A percentile compares a stretch with the other conserved stretches of the same genome.
Evolutionary conservation across 1,140 invertebrate species (phyloP).

Genomic region (Euura lappo): DNA sequence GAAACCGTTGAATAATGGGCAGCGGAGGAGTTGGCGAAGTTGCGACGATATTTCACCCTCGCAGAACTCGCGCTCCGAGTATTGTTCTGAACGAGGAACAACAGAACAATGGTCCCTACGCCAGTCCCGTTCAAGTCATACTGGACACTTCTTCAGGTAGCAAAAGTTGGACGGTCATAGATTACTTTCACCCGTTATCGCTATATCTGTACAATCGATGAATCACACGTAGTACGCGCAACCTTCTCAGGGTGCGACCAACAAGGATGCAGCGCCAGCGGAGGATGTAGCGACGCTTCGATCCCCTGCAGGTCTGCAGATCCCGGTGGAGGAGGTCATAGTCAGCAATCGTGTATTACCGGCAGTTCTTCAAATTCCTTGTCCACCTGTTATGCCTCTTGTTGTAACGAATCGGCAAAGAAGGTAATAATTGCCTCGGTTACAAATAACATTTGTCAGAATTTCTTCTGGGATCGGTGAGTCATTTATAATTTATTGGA

Average conservation of each 20-base stretch:
- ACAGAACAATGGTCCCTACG: constrained; percentile 38
- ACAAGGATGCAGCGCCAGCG: constrained; percentile 39
- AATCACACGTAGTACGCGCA: constrained; percentile 9
- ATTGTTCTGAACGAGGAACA: constrained; percentile 54
- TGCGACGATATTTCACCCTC: constrained; percentile 64
- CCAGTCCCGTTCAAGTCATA: constrained; percentile 42
- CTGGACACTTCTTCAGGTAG: constrained; percentile 34
- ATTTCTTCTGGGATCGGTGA: no score
- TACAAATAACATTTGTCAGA: background rate
- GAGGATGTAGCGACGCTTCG: constrained; percentile 43
- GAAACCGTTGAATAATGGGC: constrained; percentile 36
- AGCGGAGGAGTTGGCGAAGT: constrained; percentile 56
- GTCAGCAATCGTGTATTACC: constrained; percentile 42
- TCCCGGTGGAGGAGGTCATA: constrained; percentile 41
- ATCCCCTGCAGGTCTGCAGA: constrained; percentile 48
- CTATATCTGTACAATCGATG: constrained; percentile 8
- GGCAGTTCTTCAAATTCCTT: constrained; percentile 40
- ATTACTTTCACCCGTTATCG: no score
- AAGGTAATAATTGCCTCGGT: constrained; percentile 39
- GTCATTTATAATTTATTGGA: no score
- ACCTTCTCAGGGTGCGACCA: constrained; percentile 44
- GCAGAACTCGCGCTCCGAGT: constrained; percentile 58
- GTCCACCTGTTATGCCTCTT: constrained; percentile 49
- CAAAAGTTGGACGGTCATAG: no score
- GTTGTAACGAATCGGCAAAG: constrained; percentile 54